Evolutionary conservation across 2,888 invertebrate genomes (phyloP).

Genomic region (Scotopteryx bipunctaria): DNA sequence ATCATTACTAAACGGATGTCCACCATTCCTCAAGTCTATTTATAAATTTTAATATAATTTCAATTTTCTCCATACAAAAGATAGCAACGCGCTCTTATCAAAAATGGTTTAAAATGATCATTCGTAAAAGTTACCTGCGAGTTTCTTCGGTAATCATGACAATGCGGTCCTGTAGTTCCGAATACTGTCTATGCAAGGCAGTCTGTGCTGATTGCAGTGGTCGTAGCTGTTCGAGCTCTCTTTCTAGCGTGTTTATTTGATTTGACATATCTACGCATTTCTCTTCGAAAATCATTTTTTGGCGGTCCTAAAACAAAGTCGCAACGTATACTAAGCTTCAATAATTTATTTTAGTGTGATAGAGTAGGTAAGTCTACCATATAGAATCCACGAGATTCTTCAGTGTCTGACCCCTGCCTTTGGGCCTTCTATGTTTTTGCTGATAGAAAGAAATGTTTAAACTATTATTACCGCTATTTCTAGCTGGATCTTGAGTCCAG

Average conservation of each 20-base stretch:
- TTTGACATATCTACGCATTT: slow-evolving; percentile 58
- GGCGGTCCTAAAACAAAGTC: slow-evolving; percentile 58
- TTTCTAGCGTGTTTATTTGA: slow-evolving; percentile 52
- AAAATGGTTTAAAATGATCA: not conserved
- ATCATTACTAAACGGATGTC: too few relatives aligned
- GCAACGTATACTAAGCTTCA: not conserved
- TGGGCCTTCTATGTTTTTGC: too few relatives aligned
- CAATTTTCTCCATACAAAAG: slow-evolving; percentile 4
- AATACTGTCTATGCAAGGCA: slow-evolving; percentile 60
- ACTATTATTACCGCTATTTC: slow-evolving; percentile 63
- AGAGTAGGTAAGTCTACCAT: too few relatives aligned
- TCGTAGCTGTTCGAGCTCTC: slow-evolving; percentile 61
- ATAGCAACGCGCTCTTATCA: slow-evolving; percentile 8
- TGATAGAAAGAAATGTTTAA: too few relatives aligned
- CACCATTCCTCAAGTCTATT: too few relatives aligned
- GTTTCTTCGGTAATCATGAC: slow-evolving; percentile 59
- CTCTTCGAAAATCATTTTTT: slow-evolving; percentile 62
- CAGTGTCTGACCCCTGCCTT: too few relatives aligned
- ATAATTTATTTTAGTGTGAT: too few relatives aligned
- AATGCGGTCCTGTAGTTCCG: slow-evolving; percentile 62
- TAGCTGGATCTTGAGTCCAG: slow-evolving; percentile 60
- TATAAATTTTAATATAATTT: not conserved
- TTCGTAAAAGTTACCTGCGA: slow-evolving; percentile 48
- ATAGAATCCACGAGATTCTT: too few relatives aligned
- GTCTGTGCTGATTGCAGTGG: slow-evolving; percentile 56